Evolutionary conservation across 2,797 vertebrate species (phyloP), one percentile per base, ranked within the genome.

Genomic region (Mycteria americana): DNA sequence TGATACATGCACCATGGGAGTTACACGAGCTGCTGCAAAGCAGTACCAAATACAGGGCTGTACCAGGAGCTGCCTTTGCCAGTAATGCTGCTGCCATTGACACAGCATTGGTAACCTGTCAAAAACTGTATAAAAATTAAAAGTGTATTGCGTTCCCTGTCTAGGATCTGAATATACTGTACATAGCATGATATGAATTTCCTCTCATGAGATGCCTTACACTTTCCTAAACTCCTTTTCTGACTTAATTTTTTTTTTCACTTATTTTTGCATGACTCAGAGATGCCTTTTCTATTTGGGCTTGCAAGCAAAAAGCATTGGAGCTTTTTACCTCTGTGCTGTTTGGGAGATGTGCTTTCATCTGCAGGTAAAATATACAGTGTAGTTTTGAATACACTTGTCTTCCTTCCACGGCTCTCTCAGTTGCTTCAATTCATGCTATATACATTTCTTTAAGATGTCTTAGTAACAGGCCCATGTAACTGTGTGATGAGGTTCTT

Each of bases 1-100:
- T 48, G 48, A 70, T 69, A 28, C 4, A 1, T 1, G 1, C 35
- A 33, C 37, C 1, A 1, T 14, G 25, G 35, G 51, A 82, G 28
- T 35, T 65, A 68, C 16, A 18, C 0, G 22, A 85, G 33, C 57
- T 41, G 10, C 81, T 85, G 43, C 1, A 9, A 79, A 92, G 75
- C 67, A 63, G 39, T 73, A 77, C 16, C 17, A 6, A 18, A 8
- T 21, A 18, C 13, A 54, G 41, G 37, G 65, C 77, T 86, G 65
- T 88, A 76, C 51, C 31, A n/a, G 53, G 46, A 53, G 12, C 3
- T 93, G 31, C 22, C 68, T 68, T 57, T 65, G 62, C n/a, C 24
- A 37, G 1, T 74, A 88, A 23, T 6, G 19, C 43, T 83, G 23
- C 48, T 78, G 76, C 25, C 39, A 70, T 27, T 65, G 33, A 65